phyloP scores from a whole-genome alignment of 2,113 vertebrate species.

The Brienomyrus brachyistius region DNA sequence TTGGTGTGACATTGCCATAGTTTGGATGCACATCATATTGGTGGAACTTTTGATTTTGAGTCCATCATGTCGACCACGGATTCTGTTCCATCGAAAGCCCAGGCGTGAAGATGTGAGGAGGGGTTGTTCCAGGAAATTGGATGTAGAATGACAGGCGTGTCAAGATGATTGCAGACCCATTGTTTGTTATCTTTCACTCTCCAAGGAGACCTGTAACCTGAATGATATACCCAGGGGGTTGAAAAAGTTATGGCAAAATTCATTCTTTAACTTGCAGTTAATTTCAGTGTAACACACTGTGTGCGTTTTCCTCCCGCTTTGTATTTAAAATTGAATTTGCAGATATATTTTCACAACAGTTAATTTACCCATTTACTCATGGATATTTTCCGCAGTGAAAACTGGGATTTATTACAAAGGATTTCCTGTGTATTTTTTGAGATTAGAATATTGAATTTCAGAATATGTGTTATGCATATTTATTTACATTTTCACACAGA shows the following conservation, averaged over 20 bases:
- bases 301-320: background rate
- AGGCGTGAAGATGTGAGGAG: background rate
- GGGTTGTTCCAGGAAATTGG: background rate
- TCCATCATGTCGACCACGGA: background rate
- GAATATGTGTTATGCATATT: constrained; percentile 37
- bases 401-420: background rate
- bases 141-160: background rate
- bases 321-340: background rate
- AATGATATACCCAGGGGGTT: background rate
- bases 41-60: background rate
- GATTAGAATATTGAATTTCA: constrained; percentile 30
- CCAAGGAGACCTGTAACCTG: background rate
- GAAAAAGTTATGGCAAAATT: background rate
- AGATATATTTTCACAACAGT: background rate
- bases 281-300: background rate
- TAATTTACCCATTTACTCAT: background rate
- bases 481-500: constrained; percentile 35
- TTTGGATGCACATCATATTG: background rate
- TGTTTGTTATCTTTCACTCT: background rate
- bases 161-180: background rate
- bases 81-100: background rate
- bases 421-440: constrained; percentile 1
- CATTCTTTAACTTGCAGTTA: background rate
- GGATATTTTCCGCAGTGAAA: background rate
- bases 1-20: background rate